A percentile compares a stretch with the other conserved stretches of the same genome.
These are phyloP conservation scores for Chalcosyrphus nemorum DNA, from an alignment of 2,888 invertebrate species.

Conservation along the genomic window DNA sequence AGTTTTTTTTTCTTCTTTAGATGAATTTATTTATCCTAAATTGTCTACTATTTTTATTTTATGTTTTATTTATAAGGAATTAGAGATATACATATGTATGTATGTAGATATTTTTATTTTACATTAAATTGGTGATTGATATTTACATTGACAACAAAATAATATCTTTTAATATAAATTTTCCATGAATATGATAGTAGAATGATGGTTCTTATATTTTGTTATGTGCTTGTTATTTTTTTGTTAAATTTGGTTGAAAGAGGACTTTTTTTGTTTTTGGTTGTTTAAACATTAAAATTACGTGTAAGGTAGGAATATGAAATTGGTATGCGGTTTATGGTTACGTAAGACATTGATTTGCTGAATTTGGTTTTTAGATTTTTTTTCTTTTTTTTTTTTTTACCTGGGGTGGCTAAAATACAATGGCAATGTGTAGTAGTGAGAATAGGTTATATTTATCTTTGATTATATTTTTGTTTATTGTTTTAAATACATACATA, in stretches of 20 bases:
- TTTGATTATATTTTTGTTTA: conserved; percentile 42
- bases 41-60: conserved; percentile 51
- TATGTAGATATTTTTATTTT: conserved; percentile 16
- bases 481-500: not conserved
- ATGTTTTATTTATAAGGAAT: conserved; percentile 11
- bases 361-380: not conserved
- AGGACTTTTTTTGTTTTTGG: conserved; percentile 5
- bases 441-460: conserved; percentile 15
- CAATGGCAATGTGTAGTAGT: conserved; percentile 25
- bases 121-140: conserved; percentile 30
- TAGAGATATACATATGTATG: conserved; percentile 53
- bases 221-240: not conserved
- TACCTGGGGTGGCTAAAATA: conserved; percentile 14
- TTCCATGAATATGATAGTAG: conserved; percentile 29
- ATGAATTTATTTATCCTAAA: conserved; percentile 39
- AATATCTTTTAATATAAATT: conserved; percentile 6
- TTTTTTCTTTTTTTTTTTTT: not conserved
- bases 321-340: conserved; percentile 31
- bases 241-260: conserved; percentile 8
- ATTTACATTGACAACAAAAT: conserved; percentile 38
- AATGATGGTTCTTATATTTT: conserved; percentile 30
- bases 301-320: conserved; percentile 48
- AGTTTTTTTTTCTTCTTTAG: not conserved
- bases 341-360: conserved; percentile 16
- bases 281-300: conserved; percentile 15